Conservation (phyloP, 2,797 vertebrate species). For the Crax fasciolata region DNA sequence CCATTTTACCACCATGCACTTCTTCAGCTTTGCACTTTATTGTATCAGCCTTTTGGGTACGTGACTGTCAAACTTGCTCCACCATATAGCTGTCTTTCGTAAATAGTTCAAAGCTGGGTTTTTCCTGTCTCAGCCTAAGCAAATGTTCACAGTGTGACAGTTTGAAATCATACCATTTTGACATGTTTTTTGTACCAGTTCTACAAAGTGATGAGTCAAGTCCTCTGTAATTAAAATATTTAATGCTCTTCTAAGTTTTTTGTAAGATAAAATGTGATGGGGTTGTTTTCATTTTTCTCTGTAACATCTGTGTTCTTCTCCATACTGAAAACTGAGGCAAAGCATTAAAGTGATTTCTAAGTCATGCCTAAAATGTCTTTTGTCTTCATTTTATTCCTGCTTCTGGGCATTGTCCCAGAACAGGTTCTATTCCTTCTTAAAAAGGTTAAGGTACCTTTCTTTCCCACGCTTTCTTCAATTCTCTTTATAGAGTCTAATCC, state of each 20-base stretch:
- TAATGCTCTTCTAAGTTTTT: constrained; percentile 3
- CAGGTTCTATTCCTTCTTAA: background rate
- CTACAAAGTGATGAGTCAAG: constrained; percentile 8
- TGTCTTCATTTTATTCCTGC: background rate
- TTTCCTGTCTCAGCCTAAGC: constrained; percentile 13
- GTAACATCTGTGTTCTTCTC: background rate
- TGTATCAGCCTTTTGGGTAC: background rate
- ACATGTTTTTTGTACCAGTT: constrained; percentile 1
- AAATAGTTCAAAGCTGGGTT: constrained; percentile 8
- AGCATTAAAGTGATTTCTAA: background rate
- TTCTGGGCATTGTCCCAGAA: background rate
- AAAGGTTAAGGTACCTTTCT: background rate
- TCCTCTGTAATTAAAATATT: constrained; percentile 55
- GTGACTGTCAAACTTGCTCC: constrained; percentile 20
- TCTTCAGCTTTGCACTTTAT: constrained; percentile 28
- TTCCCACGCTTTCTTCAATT: background rate
- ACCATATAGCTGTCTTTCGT: constrained; percentile 35
- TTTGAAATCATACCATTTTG: constrained; percentile 16
- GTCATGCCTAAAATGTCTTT: background rate
- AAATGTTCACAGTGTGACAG: constrained; percentile 45
- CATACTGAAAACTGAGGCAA: background rate
- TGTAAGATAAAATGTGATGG: background rate
- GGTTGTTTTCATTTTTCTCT: background rate
- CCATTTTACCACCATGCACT: background rate
- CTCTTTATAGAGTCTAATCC: background rate